Conservation (phyloP, 2,113 vertebrate genomes). For the Girardinichthys multiradiatus region DNA sequence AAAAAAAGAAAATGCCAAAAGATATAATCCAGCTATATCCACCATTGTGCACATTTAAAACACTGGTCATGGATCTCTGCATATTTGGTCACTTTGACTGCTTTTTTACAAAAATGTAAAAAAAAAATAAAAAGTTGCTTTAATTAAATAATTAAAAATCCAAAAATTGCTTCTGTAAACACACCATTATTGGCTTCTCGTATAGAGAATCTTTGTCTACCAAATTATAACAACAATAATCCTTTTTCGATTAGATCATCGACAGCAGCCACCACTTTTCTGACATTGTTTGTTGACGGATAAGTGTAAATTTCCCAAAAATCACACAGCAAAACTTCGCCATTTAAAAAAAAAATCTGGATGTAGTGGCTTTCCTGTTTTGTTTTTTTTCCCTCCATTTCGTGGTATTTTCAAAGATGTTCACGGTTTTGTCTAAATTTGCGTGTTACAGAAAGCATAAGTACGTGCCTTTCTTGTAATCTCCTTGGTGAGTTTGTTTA, state of each 20-base stretch:
- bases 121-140: slow-evolving; percentile 54
- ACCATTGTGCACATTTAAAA: slow-evolving; percentile 44
- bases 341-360: slow-evolving; percentile 69
- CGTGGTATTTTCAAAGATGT: slow-evolving; percentile 82
- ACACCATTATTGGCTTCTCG: slow-evolving; percentile 48
- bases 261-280: slow-evolving; percentile 10
- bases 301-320: slow-evolving; percentile 61
- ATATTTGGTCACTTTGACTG: slow-evolving; percentile 48
- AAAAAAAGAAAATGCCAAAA: slow-evolving; percentile 56
- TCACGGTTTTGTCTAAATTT: slow-evolving; percentile 80
- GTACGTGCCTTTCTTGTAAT: slow-evolving; percentile 87
- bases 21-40: slow-evolving; percentile 44
- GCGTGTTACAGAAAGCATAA: slow-evolving; percentile 86
- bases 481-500: slow-evolving; percentile 85
- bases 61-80: slow-evolving; percentile 34
- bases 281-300: slow-evolving; percentile 55
- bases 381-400: slow-evolving; percentile 76
- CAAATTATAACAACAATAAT: slow-evolving; percentile 53
- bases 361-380: slow-evolving; percentile 82
- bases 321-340: slow-evolving; percentile 66
- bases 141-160: slow-evolving; percentile 46
- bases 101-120: slow-evolving; percentile 37
- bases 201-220: slow-evolving; percentile 58
- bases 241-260: slow-evolving; percentile 48
- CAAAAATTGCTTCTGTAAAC: slow-evolving; percentile 50